Percentiles rank a stretch among this genome's conserved stretches.
phyloP scores from a whole-genome alignment of 2,888 invertebrate species.

The Acronicta alni region DNA sequence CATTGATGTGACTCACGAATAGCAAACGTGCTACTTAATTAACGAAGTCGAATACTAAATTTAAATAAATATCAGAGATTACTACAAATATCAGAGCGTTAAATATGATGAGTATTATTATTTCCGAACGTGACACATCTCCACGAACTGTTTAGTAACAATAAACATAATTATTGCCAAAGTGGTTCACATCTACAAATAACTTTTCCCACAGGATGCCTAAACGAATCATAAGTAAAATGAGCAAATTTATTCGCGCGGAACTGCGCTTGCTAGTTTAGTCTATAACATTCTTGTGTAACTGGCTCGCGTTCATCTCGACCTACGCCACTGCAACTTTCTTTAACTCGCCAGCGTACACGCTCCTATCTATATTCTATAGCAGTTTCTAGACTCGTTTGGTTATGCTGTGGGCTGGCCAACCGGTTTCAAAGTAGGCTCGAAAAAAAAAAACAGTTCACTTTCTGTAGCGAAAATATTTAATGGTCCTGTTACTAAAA shows the following conservation, averaged over 20 bases:
- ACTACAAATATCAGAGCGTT: no score
- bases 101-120: no score
- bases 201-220: slow-evolving; percentile 32
- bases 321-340: slow-evolving; percentile 83
- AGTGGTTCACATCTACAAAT: slow-evolving; percentile 25
- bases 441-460: slow-evolving; percentile 41
- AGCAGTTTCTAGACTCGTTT: slow-evolving; percentile 67
- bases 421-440: slow-evolving; percentile 67
- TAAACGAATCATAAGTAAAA: slow-evolving; percentile 41
- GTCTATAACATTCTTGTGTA: slow-evolving; percentile 59
- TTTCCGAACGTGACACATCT: not conserved
- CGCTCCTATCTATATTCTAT: slow-evolving; percentile 50
- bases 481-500: slow-evolving; percentile 53
- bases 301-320: slow-evolving; percentile 66
- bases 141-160: not conserved
- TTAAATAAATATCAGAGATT: no score
- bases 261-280: slow-evolving; percentile 48
- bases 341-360: slow-evolving; percentile 68
- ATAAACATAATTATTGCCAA: slow-evolving; percentile 20
- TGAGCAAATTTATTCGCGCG: slow-evolving; percentile 52
- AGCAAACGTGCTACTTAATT: no score
- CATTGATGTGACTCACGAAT: no score
- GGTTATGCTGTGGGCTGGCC: slow-evolving; percentile 48
- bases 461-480: slow-evolving; percentile 54
- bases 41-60: no score